A percentile compares a stretch with the other conserved stretches of the same genome.
phyloP scores from a whole-genome alignment of 1,140 invertebrate genomes.

The Andrena cerasifolii region DNA sequence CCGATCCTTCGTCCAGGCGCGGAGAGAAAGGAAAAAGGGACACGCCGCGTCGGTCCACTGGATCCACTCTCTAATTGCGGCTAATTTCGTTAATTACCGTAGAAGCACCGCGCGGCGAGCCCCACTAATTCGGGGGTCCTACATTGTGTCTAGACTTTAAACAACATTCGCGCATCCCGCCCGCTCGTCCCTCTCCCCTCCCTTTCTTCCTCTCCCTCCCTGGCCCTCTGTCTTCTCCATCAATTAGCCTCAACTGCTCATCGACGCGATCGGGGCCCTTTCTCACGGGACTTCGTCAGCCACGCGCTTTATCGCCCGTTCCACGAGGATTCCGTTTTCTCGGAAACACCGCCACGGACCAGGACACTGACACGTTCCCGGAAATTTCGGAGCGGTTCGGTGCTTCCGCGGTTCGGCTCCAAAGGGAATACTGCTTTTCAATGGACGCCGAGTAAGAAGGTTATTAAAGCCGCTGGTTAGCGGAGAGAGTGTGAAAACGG shows the following conservation, averaged over 20 bases:
- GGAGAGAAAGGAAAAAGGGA: slow-evolving; percentile 34
- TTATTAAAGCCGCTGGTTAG: not conserved
- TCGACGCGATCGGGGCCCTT: not conserved
- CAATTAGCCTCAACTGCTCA: slow-evolving; percentile 48
- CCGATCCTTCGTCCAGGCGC: not conserved
- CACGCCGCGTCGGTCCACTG: slow-evolving; percentile 50
- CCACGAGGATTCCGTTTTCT: too few species aligned
- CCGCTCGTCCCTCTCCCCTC: slow-evolving; percentile 40
- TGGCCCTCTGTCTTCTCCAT: slow-evolving; percentile 29
- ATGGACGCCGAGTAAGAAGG: not conserved
- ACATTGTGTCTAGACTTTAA: slow-evolving; percentile 81
- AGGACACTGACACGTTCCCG: not conserved
- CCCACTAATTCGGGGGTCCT: slow-evolving; percentile 79
- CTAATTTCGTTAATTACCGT: slow-evolving; percentile 81
- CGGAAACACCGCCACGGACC: too few species aligned
- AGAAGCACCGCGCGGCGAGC: slow-evolving; percentile 60
- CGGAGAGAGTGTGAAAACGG: slow-evolving; percentile 1
- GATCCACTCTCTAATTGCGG: slow-evolving; percentile 79
- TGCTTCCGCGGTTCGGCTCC: not conserved
- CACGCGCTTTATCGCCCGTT: too few species aligned
- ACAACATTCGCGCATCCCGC: slow-evolving; percentile 77
- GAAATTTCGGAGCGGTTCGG: not conserved
- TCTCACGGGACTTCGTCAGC: slow-evolving; percentile 35
- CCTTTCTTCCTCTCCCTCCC: slow-evolving; percentile 21
- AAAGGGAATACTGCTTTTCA: not conserved